A percentile compares a stretch with the other conserved stretches of the same genome.
These are phyloP conservation scores for Crotalus tigris DNA, from an alignment of 2,113 vertebrate species.

Conservation along the genomic window DNA sequence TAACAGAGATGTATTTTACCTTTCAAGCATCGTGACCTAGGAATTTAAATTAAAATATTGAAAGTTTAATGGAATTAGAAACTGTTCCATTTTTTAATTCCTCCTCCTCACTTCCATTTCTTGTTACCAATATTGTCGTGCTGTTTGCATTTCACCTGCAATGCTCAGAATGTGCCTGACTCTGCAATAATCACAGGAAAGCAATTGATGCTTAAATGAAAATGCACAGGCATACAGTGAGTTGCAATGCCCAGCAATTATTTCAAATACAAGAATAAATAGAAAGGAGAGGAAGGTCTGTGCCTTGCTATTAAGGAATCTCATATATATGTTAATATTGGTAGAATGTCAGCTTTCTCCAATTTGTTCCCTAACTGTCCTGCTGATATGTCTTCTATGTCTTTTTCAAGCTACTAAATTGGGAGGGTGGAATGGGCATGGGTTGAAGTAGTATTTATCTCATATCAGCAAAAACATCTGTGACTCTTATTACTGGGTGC, in stretches of 20 bases:
- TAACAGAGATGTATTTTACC: neutral
- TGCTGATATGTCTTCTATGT: neutral
- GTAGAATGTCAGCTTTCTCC: neutral
- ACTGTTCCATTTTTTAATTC: neutral
- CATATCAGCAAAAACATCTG: neutral
- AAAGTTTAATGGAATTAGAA: neutral
- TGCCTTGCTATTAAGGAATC: neutral
- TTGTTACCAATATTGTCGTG: neutral
- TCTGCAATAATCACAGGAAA: slow-evolving; percentile 5
- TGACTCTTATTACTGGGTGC: neutral
- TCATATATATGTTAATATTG: slow-evolving; percentile 26
- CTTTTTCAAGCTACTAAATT: neutral
- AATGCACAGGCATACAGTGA: neutral
- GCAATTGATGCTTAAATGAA: slow-evolving; percentile 12
- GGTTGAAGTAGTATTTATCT: neutral
- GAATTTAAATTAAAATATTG: neutral
- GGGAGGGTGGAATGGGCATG: neutral
- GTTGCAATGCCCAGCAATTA: neutral
- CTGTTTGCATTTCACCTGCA: slow-evolving; percentile 12
- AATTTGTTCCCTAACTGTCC: neutral
- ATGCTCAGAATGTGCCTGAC: neutral
- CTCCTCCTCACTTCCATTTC: neutral
- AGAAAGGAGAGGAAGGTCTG: neutral
- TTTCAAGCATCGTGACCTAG: neutral
- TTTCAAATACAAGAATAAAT: slow-evolving; percentile 28